Evolutionary conservation across 2,888 invertebrate species (phyloP), one percentile per base, ranked within the genome.

Genomic region (Melolontha melolontha): DNA sequence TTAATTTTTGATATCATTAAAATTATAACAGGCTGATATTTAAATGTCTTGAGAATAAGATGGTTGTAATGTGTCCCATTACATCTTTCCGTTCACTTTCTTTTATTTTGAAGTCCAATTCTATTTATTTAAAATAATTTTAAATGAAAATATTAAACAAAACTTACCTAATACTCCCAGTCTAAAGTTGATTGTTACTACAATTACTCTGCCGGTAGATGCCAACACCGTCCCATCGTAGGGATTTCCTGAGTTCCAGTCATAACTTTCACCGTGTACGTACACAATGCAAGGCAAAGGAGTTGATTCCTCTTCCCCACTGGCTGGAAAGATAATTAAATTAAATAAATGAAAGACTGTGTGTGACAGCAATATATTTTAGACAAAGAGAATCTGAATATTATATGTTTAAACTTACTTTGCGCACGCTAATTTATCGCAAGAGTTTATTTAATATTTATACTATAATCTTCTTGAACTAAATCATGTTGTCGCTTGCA

Each of bases 181-280:
- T 78, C 95, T 91, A 87, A 94, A 95, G 87, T 95, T 95, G 85
- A 95, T 92, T 79, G 95, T 95, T 78, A 94, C 94, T 73, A 95
- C 94, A 77, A 95, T 93, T 78, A 95, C 90, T 81, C 92, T 91
- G 73, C 94, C 98, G 80, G 94, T 93, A 71, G 96, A 94, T 59
- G 98, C 96, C 70, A 99, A 87, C 44, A 97, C 93, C 68, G 96
- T 96, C 72, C 97, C 98, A 84, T 98, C 98, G 84, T 98, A 97
- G 14, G 96, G 93, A 86, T 97, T 98, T 69, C 98, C 98, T 49
- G 97, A 93, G 82, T 96, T 96, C 94, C 97, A 97, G 82, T 97
- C 96, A 84, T 94, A 97, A 27, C 96, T 96, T 83, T 97, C 97
- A 63, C 96, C 97, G 82, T 96, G 96, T 75, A 97, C 91, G 82